Evolutionary conservation across 2,113 vertebrate species (phyloP).

Genomic region (Heloderma charlesbogerti): DNA sequence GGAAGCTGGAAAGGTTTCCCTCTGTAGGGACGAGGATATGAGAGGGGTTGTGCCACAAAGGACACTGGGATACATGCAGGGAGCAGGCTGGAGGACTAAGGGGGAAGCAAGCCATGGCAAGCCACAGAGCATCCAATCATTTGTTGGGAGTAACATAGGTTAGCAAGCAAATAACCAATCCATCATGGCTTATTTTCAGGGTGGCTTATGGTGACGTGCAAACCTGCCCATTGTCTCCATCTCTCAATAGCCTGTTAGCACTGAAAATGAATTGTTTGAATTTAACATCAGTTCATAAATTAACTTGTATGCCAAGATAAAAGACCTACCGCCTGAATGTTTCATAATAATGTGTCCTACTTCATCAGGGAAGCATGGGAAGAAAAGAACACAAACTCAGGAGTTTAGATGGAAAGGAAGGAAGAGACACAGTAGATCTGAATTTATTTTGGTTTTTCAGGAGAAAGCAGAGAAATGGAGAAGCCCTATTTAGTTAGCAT

Average conservation of each 20-base stretch:
- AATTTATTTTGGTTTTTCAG: slow-evolving; percentile 20
- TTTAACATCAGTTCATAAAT: slow-evolving; percentile 29
- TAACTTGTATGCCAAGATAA: neutral
- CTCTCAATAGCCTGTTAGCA: slow-evolving; percentile 30
- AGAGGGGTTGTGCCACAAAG: no score
- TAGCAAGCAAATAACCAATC: no score
- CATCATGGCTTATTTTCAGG: no score
- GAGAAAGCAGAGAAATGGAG: neutral
- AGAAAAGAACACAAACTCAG: slow-evolving; percentile 64
- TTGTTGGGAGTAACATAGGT: no score
- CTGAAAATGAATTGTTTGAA: slow-evolving; percentile 17
- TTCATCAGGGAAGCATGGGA: slow-evolving; percentile 66
- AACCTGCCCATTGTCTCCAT: no score
- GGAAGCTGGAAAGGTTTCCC: no score
- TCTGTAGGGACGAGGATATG: no score
- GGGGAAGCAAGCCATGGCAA: no score
- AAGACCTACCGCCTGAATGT: slow-evolving; percentile 83
- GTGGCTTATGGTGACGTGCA: no score
- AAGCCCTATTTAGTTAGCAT: neutral
- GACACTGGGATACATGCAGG: no score
- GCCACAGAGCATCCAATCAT: no score
- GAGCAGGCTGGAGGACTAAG: no score
- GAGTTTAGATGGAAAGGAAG: slow-evolving; percentile 28
- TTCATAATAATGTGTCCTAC: slow-evolving; percentile 85
- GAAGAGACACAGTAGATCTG: slow-evolving; percentile 21